Evolutionary conservation across 2,888 invertebrate species (phyloP), one percentile per base, ranked within the genome.

Genomic region (Agrochola macilenta): DNA sequence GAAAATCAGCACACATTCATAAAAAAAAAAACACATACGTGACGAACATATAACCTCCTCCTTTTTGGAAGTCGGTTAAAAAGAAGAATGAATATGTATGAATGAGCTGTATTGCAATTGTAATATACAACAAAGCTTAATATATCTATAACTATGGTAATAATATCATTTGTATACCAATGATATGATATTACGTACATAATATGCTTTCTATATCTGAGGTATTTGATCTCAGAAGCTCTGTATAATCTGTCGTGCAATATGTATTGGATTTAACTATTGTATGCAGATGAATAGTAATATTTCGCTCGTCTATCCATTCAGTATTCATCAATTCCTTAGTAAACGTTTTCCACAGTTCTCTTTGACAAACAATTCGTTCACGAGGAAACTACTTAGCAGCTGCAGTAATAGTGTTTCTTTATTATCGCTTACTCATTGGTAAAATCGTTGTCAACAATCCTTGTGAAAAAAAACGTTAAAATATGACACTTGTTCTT

Each of bases 241-340:
- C 60, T 30, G 54, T 54, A 68, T 74, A 74, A 74, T 83, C 49
- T 74, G 43, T 60, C 60, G 14, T 73, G 43, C 74, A 73, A 63
- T 70, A 74, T 66, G 43, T 73, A 66, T 73, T 63, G 35, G 65
- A 66, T 74, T 71, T 71, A 61, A 74, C 74, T 72, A 63, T 82
- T 69, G 64, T 79, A 71, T 82, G 58, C 74, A 68, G 69, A 79
- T 61, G 82, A 83, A 79, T 82, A 79, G 52, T 63, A 74, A 74
- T n/a, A 64, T 49, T 68, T 76, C 58, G 60, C 30, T 52, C 60
- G 54, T 74, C 64, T 61, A 57, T 73, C 39, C 54, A 79, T 72
- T 79, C 60, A 52, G 17, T 83, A 83, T 80, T 70, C 68, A 77
- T 75, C 43, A 65, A 83, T 85, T 83, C 46, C 77, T 69, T 65